These are phyloP conservation scores for Drosophila fuyamai DNA, from an alignment of 1,140 invertebrate genomes.

Conservation along the genomic window DNA sequence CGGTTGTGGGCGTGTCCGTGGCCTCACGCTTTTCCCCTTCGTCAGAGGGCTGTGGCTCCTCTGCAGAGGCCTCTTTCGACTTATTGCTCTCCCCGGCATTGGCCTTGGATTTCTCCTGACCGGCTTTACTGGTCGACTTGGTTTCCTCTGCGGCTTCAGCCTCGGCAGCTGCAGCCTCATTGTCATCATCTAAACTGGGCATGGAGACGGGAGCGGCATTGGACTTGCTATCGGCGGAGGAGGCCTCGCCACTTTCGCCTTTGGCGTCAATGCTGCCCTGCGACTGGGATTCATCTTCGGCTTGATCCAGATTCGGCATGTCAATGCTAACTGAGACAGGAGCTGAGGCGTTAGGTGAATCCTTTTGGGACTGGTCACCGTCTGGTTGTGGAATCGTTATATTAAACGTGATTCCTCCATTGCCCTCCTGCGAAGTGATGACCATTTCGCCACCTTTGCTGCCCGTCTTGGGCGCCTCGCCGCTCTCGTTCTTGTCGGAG, in stretches of 20 bases:
- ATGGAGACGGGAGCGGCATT: constrained; percentile 77
- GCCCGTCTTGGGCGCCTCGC: constrained; percentile 35
- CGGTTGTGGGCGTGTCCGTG: constrained; percentile 40
- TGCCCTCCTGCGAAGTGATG: constrained; percentile 81
- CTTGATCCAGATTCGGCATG: constrained; percentile 81
- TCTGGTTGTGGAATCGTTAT: constrained; percentile 82
- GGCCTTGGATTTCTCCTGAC: constrained; percentile 28
- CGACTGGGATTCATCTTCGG: constrained; percentile 76
- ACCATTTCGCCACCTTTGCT: constrained; percentile 70
- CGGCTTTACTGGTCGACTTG: constrained; percentile 40
- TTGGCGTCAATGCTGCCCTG: constrained; percentile 59
- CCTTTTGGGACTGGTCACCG: constrained; percentile 63
- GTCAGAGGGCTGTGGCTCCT: constrained; percentile 27
- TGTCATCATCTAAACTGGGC: constrained; percentile 84
- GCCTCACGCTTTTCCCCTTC: constrained; percentile 41
- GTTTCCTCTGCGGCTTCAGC: constrained; percentile 42
- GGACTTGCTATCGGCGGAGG: constrained; percentile 52
- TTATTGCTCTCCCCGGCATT: constrained; percentile 50
- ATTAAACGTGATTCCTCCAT: constrained; percentile 84
- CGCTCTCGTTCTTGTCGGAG: constrained; percentile 79
- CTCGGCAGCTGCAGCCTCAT: constrained; percentile 57
- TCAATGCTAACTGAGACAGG: constrained; percentile 82
- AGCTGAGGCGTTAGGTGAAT: constrained; percentile 67
- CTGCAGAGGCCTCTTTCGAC: constrained; percentile 42
- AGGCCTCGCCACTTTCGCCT: constrained; percentile 15